Percentiles rank a stretch among this genome's conserved stretches.
These are phyloP conservation scores for Oscheius sp. DNA, from an alignment of 2,888 invertebrate genomes.

Conservation along the genomic window DNA sequence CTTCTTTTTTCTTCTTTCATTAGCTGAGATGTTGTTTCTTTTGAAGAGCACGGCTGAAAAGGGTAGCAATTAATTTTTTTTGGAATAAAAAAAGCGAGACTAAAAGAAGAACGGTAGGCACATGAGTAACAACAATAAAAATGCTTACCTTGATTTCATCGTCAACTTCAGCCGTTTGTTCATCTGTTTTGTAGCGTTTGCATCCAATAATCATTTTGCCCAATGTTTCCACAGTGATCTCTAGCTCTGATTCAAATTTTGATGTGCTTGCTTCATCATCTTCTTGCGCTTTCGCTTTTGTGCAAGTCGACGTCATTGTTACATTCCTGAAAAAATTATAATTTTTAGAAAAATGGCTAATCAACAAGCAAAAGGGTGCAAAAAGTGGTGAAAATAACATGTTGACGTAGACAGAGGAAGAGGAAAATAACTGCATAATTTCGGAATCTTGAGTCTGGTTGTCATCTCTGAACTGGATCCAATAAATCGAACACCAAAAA, in stretches of 20 bases:
- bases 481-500: neutral
- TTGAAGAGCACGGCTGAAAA: conserved; percentile 10
- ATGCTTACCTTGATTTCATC: neutral
- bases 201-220: conserved; percentile 30
- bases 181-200: neutral
- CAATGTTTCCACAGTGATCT: conserved; percentile 17
- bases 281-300: neutral
- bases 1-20: neutral
- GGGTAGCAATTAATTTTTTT: neutral
- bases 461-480: neutral
- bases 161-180: neutral
- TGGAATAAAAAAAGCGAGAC: too few species aligned
- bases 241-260: conserved; percentile 16
- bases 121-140: too few species aligned
- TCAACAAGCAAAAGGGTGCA: neutral
- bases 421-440: neutral
- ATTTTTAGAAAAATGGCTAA: neutral
- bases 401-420: neutral
- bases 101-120: too few species aligned
- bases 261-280: conserved; percentile 12
- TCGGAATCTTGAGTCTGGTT: neutral
- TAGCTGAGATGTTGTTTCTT: neutral
- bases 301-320: conserved; percentile 6
- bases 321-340: conserved; percentile 14
- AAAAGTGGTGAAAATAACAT: neutral